Percentiles rank a stretch among this genome's conserved stretches.
Evolutionary conservation across 2,113 vertebrate species (phyloP).

Genomic region (Oreochromis niloticus): DNA sequence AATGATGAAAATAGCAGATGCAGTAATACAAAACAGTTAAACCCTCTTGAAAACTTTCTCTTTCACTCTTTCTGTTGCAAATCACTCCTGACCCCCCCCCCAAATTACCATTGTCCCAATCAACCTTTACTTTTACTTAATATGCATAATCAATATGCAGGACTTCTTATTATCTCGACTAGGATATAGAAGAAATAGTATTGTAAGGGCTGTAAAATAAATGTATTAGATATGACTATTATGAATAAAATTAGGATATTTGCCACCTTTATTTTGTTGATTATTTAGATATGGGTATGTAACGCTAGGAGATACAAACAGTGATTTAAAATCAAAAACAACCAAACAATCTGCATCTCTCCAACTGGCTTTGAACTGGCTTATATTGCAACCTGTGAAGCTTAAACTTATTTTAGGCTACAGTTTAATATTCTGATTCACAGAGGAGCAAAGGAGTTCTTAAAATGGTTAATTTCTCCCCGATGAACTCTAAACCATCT

Average conservation of each 20-base stretch:
- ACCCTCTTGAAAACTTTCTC: no score
- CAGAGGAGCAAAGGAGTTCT: background rate
- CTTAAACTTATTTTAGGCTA: background rate
- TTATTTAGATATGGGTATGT: background rate
- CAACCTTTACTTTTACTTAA: background rate
- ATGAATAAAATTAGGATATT: background rate
- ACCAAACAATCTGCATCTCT: background rate
- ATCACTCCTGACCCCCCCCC: no score
- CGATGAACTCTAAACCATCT: background rate
- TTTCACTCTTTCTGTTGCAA: no score
- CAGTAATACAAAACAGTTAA: no score
- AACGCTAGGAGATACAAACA: background rate
- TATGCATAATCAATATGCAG: background rate
- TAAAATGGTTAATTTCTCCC: background rate
- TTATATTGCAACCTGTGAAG: background rate
- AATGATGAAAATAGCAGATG: no score
- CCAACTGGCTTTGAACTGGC: background rate
- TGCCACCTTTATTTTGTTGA: background rate
- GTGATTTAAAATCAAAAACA: background rate
- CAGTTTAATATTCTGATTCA: background rate
- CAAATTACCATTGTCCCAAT: no score
- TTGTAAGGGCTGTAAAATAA: background rate
- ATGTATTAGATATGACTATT: background rate
- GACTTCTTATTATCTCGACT: background rate
- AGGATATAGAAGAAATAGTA: background rate